Base-by-base conservation (phyloP, 2,888 invertebrate species). In the Tiliacea aurago region DNA sequence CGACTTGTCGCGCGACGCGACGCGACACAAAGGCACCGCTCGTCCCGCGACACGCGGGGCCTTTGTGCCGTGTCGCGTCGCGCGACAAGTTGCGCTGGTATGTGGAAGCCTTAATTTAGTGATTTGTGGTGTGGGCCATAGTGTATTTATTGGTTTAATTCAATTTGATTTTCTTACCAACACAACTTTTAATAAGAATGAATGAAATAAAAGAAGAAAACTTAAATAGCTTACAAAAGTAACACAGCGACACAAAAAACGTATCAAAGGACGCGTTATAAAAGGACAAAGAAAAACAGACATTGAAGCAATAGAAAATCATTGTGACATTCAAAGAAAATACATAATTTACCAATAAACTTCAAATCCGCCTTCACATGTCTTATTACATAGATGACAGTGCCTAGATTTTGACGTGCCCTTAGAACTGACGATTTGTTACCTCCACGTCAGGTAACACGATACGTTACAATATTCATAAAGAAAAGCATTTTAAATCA, bases 401-500 rank as follows among this genome's bases (percentile, higher is more conserved):
- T 23, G 20, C 33, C 47, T 51, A 18, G 7, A 20, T 28, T 45
- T 43, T 28, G 43, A 13, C 15, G 4, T 18, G 37, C 7, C 53
- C 43, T 28, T 41, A 11, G 15, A 28, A 1, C 28, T 13, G 13
- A 13, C 20, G 20, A 63, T 15, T 47, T 10, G 33, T 28, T 47
- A 63, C 9, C 9, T 64, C 33, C 18, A 51, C 33, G 20, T 3
- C 63, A 37, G n/a, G 18, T 37, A n/a, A 23, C 62, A 37, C 18
- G n/a, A 66, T 45, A 37, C 10, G 23, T 58, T 81, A 51, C 13
- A 64, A 33, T 28, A 74, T 64, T 68, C 18, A 43, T 1, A 47
- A 23, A 43, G 18, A 49, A 55, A 51, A 45, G 6, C n/a, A 56
- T 43, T 47, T 65, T 23, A 76, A 71, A 69, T 69, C 45, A 61